phyloP scores from a whole-genome alignment of 1,140 invertebrate species.

The Drosophila ohnishii region DNA sequence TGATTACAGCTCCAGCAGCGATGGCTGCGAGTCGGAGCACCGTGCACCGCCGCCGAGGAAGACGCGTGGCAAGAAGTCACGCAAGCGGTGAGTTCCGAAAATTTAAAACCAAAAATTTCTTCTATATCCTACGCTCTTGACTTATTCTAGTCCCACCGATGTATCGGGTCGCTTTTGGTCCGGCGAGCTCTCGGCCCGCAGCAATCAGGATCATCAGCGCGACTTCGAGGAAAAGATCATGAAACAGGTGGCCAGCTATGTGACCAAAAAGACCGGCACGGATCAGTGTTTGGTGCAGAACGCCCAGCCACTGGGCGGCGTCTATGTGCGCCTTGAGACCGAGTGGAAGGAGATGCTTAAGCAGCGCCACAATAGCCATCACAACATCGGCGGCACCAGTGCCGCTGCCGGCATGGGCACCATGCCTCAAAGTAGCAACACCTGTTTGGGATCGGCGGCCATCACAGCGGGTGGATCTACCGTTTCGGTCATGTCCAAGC shows the following conservation, averaged over 20 bases:
- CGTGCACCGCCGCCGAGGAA: constrained; percentile 50
- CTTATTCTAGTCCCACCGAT: constrained; percentile 54
- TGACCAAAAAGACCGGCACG: constrained; percentile 83
- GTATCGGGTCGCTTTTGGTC: constrained; percentile 87
- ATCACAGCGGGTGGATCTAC: constrained; percentile 17
- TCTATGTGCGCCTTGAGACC: constrained; percentile 88
- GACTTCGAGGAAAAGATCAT: constrained; percentile 90
- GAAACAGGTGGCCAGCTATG: constrained; percentile 87
- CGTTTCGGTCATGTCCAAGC: constrained; percentile 57
- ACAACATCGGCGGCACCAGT: constrained; percentile 34
- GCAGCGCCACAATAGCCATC: constrained; percentile 65
- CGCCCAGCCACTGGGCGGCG: constrained; percentile 85
- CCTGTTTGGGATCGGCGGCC: constrained; percentile 20
- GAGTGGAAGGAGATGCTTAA: constrained; percentile 87
- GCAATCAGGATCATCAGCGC: constrained; percentile 93
- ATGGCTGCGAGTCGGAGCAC: constrained; percentile 80
- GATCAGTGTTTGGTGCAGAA: constrained; percentile 60
- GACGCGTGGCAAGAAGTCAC: constrained; percentile 58
- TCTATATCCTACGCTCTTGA: not conserved
- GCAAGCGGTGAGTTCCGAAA: constrained; percentile 38
- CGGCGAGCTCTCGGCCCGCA: constrained; percentile 88
- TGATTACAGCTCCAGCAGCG: constrained; percentile 72
- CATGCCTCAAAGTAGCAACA: constrained; percentile 39
- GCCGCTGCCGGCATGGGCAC: constrained; percentile 7
- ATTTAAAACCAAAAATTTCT: not conserved